Percentiles rank a stretch among this genome's conserved stretches.
Evolutionary conservation across 2,797 vertebrate genomes (phyloP).

Genomic region (Vultur gryphus): DNA sequence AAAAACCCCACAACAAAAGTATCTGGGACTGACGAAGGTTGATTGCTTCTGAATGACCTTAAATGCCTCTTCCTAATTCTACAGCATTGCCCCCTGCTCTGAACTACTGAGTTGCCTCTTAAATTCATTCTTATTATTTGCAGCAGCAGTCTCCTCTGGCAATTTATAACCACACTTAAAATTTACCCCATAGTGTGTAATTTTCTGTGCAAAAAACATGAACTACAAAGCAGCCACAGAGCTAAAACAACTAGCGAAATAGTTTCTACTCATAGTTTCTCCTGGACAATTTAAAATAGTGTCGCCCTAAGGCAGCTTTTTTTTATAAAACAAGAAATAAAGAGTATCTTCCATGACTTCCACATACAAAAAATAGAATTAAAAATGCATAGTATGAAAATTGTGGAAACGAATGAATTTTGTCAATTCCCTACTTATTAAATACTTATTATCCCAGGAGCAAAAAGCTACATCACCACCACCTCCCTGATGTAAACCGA

Average conservation of each 20-base stretch:
- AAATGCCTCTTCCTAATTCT: slow-evolving; percentile 27
- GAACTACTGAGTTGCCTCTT: neutral
- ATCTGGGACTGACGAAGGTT: neutral
- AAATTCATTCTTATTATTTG: slow-evolving; percentile 47
- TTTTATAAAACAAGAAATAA: slow-evolving; percentile 55
- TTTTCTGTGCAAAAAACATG: slow-evolving; percentile 56
- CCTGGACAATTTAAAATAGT: slow-evolving; percentile 44
- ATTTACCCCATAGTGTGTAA: slow-evolving; percentile 45
- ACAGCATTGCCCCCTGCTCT: neutral
- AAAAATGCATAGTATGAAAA: slow-evolving; percentile 45
- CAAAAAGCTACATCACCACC: neutral
- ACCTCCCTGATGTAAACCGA: neutral
- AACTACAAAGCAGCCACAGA: slow-evolving; percentile 54
- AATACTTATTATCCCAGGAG: slow-evolving; percentile 15
- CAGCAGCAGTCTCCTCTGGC: slow-evolving; percentile 14
- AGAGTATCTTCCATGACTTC: slow-evolving; percentile 37
- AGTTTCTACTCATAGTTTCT: slow-evolving; percentile 28
- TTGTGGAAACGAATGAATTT: neutral
- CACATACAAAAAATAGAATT: neutral
- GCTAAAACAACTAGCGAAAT: slow-evolving; percentile 4
- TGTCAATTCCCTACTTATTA: slow-evolving; percentile 34
- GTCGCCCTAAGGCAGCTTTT: slow-evolving; percentile 34
- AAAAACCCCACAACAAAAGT: neutral
- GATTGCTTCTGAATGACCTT: slow-evolving; percentile 23
- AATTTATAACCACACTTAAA: slow-evolving; percentile 54